phyloP scores from a whole-genome alignment of 2,888 invertebrate species.

The Ephialtes manifestator region DNA sequence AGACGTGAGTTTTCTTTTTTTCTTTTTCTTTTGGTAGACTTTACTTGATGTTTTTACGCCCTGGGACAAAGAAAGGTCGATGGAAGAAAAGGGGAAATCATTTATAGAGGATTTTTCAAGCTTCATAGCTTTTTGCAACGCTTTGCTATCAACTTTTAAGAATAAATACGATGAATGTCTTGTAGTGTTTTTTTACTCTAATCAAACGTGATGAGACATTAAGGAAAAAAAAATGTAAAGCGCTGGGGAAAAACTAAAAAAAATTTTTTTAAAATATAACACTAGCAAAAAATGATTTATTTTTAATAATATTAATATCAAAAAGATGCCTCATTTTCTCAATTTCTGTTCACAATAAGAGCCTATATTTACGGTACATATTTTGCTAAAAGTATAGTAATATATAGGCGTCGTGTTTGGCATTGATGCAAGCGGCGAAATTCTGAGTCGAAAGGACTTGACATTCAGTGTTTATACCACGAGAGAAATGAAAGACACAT shows the following conservation, averaged over 20 bases:
- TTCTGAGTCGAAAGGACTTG: not conserved
- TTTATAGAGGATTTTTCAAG: not conserved
- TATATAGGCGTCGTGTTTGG: not conserved
- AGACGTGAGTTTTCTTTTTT: slow-evolving; percentile 4
- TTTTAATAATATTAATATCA: no score
- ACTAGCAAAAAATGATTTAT: no score
- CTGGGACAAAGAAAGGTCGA: not conserved
- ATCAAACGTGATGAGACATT: no score
- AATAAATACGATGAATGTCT: no score
- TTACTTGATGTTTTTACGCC: not conserved
- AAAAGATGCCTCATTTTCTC: slow-evolving; percentile 6
- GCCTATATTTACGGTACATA: slow-evolving; percentile 2
- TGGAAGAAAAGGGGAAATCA: not conserved
- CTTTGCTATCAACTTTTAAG: no score
- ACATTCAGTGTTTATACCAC: not conserved
- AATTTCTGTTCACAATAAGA: not conserved
- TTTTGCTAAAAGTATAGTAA: not conserved
- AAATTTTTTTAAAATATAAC: no score
- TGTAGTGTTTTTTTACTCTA: no score
- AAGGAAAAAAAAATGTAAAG: no score
- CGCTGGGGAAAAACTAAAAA: no score
- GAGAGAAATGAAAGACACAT: slow-evolving; percentile 26
- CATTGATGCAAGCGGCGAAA: slow-evolving; percentile 33
- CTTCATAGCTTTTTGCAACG: not conserved
- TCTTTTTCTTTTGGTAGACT: not conserved